Conservation (phyloP, 2,113 vertebrate genomes). For the Syngnathus scovelli region DNA sequence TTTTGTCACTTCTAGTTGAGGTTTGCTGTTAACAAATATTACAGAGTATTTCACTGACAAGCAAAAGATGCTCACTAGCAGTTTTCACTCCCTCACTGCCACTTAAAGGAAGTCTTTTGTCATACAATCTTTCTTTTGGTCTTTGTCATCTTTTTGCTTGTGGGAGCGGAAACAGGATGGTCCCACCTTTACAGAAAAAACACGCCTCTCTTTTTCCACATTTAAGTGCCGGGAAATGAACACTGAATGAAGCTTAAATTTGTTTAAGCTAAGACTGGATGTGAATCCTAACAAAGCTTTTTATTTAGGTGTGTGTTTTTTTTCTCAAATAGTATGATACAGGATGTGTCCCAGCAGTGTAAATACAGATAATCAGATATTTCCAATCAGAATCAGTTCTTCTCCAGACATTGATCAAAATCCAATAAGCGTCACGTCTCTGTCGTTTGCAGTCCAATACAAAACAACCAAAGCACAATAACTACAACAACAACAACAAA, state of each 20-base stretch:
- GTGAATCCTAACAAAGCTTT: neutral
- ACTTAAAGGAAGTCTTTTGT: conserved; percentile 51
- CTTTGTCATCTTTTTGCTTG: conserved; percentile 26
- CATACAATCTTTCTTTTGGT: conserved; percentile 43
- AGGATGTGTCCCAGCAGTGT: neutral
- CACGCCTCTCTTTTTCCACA: neutral
- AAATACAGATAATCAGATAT: neutral
- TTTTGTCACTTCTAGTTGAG: conserved; percentile 1
- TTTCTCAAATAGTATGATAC: neutral
- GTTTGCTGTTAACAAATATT: conserved; percentile 72
- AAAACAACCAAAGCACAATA: too few relatives aligned
- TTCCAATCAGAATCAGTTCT: neutral
- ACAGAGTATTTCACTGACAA: conserved; percentile 63
- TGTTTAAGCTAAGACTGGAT: neutral
- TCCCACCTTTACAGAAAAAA: neutral
- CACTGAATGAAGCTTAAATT: neutral
- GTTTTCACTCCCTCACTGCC: conserved; percentile 12
- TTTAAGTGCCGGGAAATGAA: neutral
- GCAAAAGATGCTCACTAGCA: conserved; percentile 43
- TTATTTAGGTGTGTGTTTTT: neutral
- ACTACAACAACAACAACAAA: too few relatives aligned
- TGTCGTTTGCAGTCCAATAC: too few relatives aligned
- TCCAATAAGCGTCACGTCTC: too few relatives aligned
- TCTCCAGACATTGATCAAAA: too few relatives aligned
- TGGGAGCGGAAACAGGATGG: conserved; percentile 41